Conservation (phyloP, 2,888 invertebrate species). For the Eupithecia exiguata region DNA sequence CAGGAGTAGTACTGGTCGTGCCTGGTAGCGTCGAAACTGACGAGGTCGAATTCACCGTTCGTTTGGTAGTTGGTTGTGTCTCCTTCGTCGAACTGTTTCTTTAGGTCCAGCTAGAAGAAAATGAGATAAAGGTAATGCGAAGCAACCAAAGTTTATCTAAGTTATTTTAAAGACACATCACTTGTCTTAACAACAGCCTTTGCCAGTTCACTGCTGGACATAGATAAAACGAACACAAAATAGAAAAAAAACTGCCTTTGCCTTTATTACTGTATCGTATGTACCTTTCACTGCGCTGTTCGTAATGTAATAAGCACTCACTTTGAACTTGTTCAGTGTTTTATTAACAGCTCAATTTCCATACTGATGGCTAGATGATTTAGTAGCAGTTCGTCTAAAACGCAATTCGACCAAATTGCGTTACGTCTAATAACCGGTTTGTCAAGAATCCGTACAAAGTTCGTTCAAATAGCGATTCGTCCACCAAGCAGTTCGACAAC, state of each 20-base stretch:
- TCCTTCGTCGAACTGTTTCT: slow-evolving; percentile 90
- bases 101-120: slow-evolving; percentile 86
- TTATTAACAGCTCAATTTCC: neutral
- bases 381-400: too few species aligned
- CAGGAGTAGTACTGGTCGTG: slow-evolving; percentile 91
- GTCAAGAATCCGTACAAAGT: too few species aligned
- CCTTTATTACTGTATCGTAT: too few species aligned
- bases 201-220: neutral
- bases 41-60: slow-evolving; percentile 95
- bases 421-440: too few species aligned
- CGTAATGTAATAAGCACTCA: too few species aligned
- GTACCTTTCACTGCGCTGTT: too few species aligned
- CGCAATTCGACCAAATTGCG: too few species aligned
- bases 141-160: neutral
- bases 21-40: slow-evolving; percentile 89
- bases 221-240: too few species aligned
- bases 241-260: too few species aligned
- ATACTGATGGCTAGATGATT: neutral
- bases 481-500: too few species aligned
- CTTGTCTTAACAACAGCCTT: neutral
- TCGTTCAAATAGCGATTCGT: too few species aligned
- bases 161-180: neutral
- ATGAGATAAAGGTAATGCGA: neutral
- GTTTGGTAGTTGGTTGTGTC: slow-evolving; percentile 95
- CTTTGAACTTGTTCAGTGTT: too few species aligned